Percentiles rank a stretch among this genome's conserved stretches.
phyloP scores from a whole-genome alignment of 1,140 invertebrate species.

The Caenorhabditis inopinata region DNA sequence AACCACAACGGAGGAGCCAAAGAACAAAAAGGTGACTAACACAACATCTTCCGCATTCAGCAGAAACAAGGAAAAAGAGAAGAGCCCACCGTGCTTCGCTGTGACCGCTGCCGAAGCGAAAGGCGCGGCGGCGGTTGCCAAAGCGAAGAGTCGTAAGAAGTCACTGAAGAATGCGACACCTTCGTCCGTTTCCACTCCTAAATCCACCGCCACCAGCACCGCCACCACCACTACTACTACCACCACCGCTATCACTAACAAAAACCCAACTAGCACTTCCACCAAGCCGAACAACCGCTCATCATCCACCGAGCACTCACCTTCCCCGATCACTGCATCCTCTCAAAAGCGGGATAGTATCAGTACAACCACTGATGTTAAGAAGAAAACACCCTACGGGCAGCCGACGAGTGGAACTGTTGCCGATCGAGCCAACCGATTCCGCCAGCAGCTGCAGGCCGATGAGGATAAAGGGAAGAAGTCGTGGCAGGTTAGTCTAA shows the following conservation, averaged over 20 bases:
- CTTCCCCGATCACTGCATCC: not conserved
- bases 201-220: not conserved
- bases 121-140: constrained; percentile 17
- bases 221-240: not conserved
- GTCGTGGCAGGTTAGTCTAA: not conserved
- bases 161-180: not conserved
- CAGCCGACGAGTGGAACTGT: not conserved
- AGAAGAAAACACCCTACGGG: constrained; percentile 13
- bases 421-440: not conserved
- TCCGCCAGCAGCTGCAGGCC: not conserved
- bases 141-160: constrained; percentile 9
- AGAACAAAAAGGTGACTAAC: constrained; percentile 24
- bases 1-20: not conserved
- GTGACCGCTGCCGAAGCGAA: constrained; percentile 24
- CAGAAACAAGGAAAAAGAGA: constrained; percentile 28
- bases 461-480: constrained; percentile 16
- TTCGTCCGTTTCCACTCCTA: not conserved
- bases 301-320: constrained; percentile 19
- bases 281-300: not conserved
- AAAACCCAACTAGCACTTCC: constrained; percentile 28
- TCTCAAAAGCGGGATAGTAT: constrained; percentile 18
- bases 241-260: not conserved
- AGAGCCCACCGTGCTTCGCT: constrained; percentile 13
- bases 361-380: constrained; percentile 12
- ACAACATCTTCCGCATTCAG: not conserved